Base-by-base conservation (phyloP, 2,113 vertebrate species). In the Panthera tigris region DNA sequence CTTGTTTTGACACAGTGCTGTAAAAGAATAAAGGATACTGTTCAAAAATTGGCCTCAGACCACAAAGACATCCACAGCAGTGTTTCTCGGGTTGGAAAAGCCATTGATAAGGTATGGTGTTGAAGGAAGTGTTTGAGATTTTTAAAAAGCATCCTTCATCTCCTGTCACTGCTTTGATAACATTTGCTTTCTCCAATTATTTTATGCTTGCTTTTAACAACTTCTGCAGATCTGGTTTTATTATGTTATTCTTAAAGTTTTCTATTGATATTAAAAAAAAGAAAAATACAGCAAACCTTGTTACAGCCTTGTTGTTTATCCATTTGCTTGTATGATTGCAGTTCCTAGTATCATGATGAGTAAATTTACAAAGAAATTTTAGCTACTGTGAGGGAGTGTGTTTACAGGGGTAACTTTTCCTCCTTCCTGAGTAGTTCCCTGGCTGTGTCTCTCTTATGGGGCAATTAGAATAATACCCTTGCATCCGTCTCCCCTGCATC, bases 51-150 rank as follows among this genome's bases (percentile, higher is more conserved):
- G 98, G 99, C 99, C 55, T 99, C 99, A 0, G 99, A 99, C 95
- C 99, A 99, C 96, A 99, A 99, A 97, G 99, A 99, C 97, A 99
- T 99, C 92, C 99, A 99, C 98, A 99, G 99, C 98, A 99, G 99
- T 0, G 99, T 99, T 25, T 99, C 99, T 95, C 95, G 99, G 79
- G 99, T 99, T 94, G 99, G 99, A 97, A 99, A 99, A 98, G 99
- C 99, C 98, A 99, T 99, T 89, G 99, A 99, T 95, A 99, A 99
- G 99, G 99, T 99, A 98, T 61, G 91, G 52, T 76, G 41, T 57
- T 52, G 71, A 79, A 41, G 36, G 61, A 55, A 45, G 7, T 16
- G 4, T 31, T 61, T 25, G 74, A 16, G n/a, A 16, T 19, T 88
- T 85, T 96, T 86, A 33, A 45, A 27, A 48, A 1, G 33, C 55